These are phyloP conservation scores for Malurus melanocephalus DNA, from an alignment of 2,113 vertebrate genomes.

Conservation along the genomic window DNA sequence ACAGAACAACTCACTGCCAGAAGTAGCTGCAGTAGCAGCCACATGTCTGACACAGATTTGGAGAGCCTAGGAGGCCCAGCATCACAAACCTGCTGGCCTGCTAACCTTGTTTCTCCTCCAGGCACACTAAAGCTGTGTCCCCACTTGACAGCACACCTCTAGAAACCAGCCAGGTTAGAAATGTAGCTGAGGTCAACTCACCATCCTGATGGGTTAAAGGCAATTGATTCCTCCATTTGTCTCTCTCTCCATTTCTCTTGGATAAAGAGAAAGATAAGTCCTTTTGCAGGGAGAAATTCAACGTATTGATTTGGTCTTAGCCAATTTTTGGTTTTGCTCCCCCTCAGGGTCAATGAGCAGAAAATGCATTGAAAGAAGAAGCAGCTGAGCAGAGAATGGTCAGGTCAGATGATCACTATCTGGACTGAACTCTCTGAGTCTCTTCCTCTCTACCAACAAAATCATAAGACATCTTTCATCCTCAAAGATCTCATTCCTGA, in stretches of 20 bases:
- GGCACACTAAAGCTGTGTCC: background rate
- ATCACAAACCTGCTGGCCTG: background rate
- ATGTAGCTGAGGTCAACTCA: background rate
- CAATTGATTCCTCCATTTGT: background rate
- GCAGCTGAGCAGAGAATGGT: background rate
- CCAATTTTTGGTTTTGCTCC: background rate
- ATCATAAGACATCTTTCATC: conserved; percentile 46
- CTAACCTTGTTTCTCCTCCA: background rate
- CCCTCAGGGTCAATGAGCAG: background rate
- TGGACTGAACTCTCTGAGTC: conserved; percentile 40
- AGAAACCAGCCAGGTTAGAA: background rate
- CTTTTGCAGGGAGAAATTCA: background rate
- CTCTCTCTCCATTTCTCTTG: background rate
- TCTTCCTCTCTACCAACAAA: conserved; percentile 50
- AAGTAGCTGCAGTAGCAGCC: background rate
- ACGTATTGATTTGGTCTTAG: background rate
- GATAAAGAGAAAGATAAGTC: background rate
- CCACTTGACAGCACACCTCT: background rate
- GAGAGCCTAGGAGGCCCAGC: background rate
- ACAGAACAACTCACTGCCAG: background rate
- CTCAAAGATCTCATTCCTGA: conserved; percentile 14
- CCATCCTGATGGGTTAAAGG: background rate
- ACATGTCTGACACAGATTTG: background rate
- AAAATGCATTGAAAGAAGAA: background rate
- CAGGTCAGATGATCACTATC: conserved; percentile 19